These are phyloP conservation scores for Callimorpha dominula DNA, from an alignment of 2,888 invertebrate genomes.

Conservation along the genomic window DNA sequence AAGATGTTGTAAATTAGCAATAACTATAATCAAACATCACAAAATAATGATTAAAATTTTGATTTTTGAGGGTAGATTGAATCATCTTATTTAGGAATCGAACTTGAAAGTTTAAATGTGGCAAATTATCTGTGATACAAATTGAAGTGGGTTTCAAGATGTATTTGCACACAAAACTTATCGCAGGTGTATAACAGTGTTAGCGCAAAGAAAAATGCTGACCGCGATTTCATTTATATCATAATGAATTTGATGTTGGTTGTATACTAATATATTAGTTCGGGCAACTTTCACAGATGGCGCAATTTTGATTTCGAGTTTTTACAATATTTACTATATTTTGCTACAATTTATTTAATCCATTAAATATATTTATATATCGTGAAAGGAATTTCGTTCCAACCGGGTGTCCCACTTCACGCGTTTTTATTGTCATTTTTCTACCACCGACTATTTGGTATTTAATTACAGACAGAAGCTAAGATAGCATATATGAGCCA, in stretches of 20 bases:
- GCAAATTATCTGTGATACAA: background rate
- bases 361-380: too few relatives aligned
- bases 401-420: too few relatives aligned
- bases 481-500: background rate
- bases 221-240: too few relatives aligned
- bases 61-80: background rate
- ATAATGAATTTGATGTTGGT: too few relatives aligned
- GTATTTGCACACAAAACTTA: background rate
- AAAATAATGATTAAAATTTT: background rate
- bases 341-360: too few relatives aligned
- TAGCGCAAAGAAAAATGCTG: too few relatives aligned
- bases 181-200: too few relatives aligned
- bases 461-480: background rate
- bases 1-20: background rate
- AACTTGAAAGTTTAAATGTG: background rate
- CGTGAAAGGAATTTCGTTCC: too few relatives aligned
- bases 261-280: too few relatives aligned
- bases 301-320: too few relatives aligned
- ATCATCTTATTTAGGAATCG: background rate
- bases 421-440: background rate
- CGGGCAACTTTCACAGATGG: too few relatives aligned
- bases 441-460: background rate
- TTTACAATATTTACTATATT: too few relatives aligned
- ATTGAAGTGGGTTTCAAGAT: background rate
- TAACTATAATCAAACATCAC: background rate